Conservation (phyloP, 2,888 invertebrate species). For the Conus canariensis region DNA sequence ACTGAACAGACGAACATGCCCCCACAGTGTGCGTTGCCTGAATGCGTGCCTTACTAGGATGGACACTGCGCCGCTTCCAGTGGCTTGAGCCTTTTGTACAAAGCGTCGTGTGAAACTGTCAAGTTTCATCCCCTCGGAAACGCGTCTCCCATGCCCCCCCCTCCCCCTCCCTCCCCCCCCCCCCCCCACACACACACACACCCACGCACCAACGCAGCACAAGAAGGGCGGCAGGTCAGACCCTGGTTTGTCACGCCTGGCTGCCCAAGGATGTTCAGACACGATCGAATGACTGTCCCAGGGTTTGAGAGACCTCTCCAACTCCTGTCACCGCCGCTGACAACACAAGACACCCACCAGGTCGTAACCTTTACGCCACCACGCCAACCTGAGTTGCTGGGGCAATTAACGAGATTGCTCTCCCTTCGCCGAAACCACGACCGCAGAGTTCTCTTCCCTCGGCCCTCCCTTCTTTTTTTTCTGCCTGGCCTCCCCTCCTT, state of each 20-base stretch:
- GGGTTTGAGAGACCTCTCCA: neutral
- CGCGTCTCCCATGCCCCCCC: neutral
- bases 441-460: conserved; percentile 22
- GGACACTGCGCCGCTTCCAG: neutral
- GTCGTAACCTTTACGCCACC: conserved; percentile 30
- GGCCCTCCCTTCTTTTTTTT: conserved; percentile 8
- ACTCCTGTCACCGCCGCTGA: conserved; percentile 2
- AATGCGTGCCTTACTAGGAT: neutral
- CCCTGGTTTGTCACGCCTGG: neutral
- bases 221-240: neutral
- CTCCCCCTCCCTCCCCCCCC: neutral
- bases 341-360: conserved; percentile 38
- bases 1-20: too few species aligned
- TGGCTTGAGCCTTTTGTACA: neutral
- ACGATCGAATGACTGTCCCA: neutral
- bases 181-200: neutral
- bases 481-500: conserved; percentile 36
- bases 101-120: neutral
- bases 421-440: conserved; percentile 11
- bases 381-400: conserved; percentile 29
- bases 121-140: neutral
- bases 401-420: conserved; percentile 46
- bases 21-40: neutral
- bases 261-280: conserved; percentile 1
- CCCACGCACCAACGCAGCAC: neutral